These are phyloP conservation scores for Micrasema longulum DNA, from an alignment of 1,140 invertebrate genomes.

Conservation along the genomic window DNA sequence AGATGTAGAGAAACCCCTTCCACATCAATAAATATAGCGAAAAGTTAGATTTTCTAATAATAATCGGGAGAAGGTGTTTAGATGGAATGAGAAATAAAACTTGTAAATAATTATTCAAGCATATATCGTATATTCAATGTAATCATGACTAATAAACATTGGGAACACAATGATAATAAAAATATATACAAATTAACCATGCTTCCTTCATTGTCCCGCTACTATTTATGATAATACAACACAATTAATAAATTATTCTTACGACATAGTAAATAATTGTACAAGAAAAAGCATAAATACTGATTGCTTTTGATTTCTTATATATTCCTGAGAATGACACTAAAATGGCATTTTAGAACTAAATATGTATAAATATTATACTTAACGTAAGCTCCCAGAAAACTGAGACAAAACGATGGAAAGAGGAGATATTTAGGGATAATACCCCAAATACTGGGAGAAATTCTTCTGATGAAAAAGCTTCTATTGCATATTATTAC, in stretches of 20 bases:
- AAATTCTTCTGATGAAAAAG: conserved; percentile 35
- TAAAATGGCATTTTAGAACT: conserved; percentile 52
- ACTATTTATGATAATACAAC: conserved; percentile 52
- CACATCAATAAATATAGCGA: neutral
- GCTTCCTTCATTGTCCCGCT: conserved; percentile 51
- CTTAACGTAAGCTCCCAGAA: conserved; percentile 38
- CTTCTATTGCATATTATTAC: conserved; percentile 40
- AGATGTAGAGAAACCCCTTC: neutral
- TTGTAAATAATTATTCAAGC: conserved; percentile 53
- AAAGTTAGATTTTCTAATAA: conserved; percentile 1
- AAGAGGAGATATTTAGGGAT: conserved; percentile 19
- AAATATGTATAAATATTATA: conserved; percentile 47
- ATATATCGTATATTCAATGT: conserved; percentile 56
- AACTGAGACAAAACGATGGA: conserved; percentile 23
- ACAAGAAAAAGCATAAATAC: conserved; percentile 55
- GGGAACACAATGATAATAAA: conserved; percentile 56
- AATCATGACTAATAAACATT: conserved; percentile 56
- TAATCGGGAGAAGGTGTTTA: neutral
- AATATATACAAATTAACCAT: conserved; percentile 57
- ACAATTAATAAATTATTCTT: conserved; percentile 56
- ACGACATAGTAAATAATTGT: conserved; percentile 53
- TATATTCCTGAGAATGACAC: conserved; percentile 49
- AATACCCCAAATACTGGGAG: conserved; percentile 2
- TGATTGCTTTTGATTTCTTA: conserved; percentile 54
- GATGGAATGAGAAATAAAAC: conserved; percentile 47